Percentiles rank a stretch among this genome's conserved stretches.
phyloP scores from a whole-genome alignment of 2,113 vertebrate species.

The Procavia capensis region DNA sequence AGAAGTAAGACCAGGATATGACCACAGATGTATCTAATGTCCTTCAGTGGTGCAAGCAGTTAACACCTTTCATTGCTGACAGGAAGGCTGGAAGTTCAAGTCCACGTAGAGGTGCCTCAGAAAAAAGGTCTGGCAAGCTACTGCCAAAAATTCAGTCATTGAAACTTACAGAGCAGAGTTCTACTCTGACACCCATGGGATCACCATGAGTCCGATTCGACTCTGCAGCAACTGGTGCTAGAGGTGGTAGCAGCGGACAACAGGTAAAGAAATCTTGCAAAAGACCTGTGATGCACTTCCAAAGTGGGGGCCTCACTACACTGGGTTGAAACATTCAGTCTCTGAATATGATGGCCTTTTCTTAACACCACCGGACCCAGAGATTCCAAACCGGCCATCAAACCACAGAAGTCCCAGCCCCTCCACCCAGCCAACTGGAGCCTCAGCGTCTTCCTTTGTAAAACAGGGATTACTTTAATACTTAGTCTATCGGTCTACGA shows the following conservation, averaged over 20 bases:
- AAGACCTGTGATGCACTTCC: not conserved
- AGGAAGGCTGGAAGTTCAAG: too few species aligned
- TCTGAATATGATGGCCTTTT: not conserved
- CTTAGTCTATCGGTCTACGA: not conserved
- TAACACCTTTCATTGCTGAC: too few species aligned
- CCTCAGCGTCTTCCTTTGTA: not conserved
- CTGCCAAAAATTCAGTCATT: too few species aligned
- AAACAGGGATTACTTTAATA: not conserved
- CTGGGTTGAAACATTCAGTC: not conserved
- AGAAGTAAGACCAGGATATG: not conserved
- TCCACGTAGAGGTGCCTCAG: too few species aligned
- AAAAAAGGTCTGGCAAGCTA: too few species aligned
- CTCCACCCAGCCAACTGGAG: not conserved
- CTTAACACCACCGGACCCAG: not conserved
- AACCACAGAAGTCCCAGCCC: not conserved
- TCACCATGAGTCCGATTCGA: not conserved
- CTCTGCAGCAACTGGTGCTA: too few species aligned
- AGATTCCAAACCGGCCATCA: not conserved
- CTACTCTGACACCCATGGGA: too few species aligned
- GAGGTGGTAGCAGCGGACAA: not conserved
- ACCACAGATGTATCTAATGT: not conserved
- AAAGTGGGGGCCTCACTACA: not conserved
- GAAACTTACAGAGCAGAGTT: too few species aligned
- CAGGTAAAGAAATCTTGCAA: not conserved
- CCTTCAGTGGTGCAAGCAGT: too few species aligned